Percentiles rank a stretch among this genome's conserved stretches.
Conservation (phyloP, 2,888 invertebrate genomes). For the Apoderus coryli region DNA sequence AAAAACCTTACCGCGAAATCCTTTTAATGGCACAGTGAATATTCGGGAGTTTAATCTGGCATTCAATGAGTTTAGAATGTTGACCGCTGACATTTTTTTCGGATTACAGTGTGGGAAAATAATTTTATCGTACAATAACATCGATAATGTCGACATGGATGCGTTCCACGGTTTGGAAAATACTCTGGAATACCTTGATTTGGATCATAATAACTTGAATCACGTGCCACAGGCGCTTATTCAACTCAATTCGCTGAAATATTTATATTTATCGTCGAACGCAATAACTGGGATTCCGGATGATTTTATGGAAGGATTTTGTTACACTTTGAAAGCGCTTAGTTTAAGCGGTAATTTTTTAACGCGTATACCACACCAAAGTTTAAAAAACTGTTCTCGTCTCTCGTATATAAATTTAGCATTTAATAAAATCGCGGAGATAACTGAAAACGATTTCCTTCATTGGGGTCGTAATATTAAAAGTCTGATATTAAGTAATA, state of each 20-base stretch:
- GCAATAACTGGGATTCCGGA: constrained; percentile 47
- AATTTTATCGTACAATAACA: constrained; percentile 64
- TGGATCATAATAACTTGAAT: constrained; percentile 64
- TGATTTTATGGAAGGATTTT: constrained; percentile 43
- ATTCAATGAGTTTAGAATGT: constrained; percentile 55
- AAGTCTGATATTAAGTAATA: constrained; percentile 70
- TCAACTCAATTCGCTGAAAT: constrained; percentile 53
- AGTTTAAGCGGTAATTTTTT: constrained; percentile 73
- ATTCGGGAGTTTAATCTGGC: constrained; percentile 70
- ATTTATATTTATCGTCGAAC: constrained; percentile 73
- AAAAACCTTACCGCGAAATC: constrained; percentile 47
- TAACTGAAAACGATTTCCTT: constrained; percentile 60
- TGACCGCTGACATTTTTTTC: constrained; percentile 52
- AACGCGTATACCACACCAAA: constrained; percentile 51
- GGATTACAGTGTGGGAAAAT: constrained; percentile 61
- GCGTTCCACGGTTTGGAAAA: constrained; percentile 61
- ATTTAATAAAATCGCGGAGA: constrained; percentile 70
- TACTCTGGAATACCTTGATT: constrained; percentile 64
- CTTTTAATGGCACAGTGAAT: constrained; percentile 56
- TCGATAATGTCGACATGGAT: constrained; percentile 51
- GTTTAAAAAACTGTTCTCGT: constrained; percentile 55
- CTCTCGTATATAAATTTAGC: constrained; percentile 79
- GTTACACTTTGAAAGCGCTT: constrained; percentile 54
- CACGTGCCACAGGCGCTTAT: constrained; percentile 56
- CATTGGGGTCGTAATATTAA: constrained; percentile 67